Evolutionary conservation across 2,113 vertebrate genomes (phyloP), one percentile per base, ranked within the genome.

Genomic region (Misgurnus mizolepis): DNA sequence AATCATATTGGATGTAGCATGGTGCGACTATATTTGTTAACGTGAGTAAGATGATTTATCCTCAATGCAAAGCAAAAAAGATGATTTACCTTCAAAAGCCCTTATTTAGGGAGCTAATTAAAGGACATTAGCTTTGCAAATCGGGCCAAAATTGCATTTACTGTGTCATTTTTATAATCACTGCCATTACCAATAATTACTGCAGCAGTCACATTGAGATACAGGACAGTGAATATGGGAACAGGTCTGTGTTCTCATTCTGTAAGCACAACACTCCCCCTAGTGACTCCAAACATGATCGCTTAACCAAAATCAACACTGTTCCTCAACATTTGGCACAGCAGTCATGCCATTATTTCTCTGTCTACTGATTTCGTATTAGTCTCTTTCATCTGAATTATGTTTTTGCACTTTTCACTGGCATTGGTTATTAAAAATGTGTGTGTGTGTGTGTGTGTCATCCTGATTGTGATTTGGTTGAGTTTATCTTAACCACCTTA

Each of bases 121-220:
- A 74, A 56, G 85, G 71, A 84, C 82, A 88, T 88, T 88, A 85
- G 85, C 81, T 86, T 82, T 83, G 85, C 83, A 85, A 88, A 88
- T 83, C 82, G 79, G 86, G 69, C 76, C 72, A 83, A 85, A 88
- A 88, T 85, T 86, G 86, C 83, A 67, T 84, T 85, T 82, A 67
- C 85, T 82, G 72, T 88, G 85, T 85, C 85, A 88, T 86, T 88
- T 85, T 84, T 82, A 83, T 88, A 86, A 88, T 84, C 83, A 85
- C 83, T 78, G 78, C 83, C 87, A 88, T 88, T 88, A 85, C 81
- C 83, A 79, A 86, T 88, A 86, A 88, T 86, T 86, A 82, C 85
- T 80, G 78, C 77, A 81, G 80, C 76, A 86, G 83, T 83, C 76
- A 82, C 81, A 83, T 85, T 87, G 81, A 87, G 80, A 87, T 86